Percentiles rank a stretch among this genome's conserved stretches.
Evolutionary conservation across 2,797 vertebrate species (phyloP).

Genomic region (Brachymystax lenok): DNA sequence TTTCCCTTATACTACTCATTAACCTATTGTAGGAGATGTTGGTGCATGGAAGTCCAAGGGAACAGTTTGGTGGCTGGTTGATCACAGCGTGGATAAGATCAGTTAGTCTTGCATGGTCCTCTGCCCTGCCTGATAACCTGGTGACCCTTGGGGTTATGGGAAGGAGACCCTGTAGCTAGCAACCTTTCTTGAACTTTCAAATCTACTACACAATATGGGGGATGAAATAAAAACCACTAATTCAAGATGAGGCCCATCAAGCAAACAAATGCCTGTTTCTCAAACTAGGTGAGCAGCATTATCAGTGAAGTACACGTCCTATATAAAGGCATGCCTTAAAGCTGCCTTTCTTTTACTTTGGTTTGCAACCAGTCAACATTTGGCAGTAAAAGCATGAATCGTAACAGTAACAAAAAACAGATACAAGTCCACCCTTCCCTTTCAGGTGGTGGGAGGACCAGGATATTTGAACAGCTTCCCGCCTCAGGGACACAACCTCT

Average conservation of each 20-base stretch:
- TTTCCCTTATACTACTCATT: slow-evolving; percentile 4
- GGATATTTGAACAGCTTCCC: not conserved
- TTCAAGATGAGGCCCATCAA: not conserved
- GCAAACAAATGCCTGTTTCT: not conserved
- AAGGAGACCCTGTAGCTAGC: not conserved
- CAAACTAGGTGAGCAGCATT: not conserved
- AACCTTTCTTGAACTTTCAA: not conserved
- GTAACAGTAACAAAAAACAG: not conserved
- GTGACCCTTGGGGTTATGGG: slow-evolving; percentile 1
- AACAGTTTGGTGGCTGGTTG: not conserved
- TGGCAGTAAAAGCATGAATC: not conserved
- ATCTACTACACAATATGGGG: not conserved
- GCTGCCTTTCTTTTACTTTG: not conserved
- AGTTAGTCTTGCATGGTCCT: not conserved
- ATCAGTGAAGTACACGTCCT: not conserved
- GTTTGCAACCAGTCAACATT: not conserved
- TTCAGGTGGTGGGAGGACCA: not conserved
- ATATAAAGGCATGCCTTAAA: not conserved
- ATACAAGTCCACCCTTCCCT: not conserved
- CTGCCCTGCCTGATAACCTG: slow-evolving; percentile 1
- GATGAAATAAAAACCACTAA: not conserved
- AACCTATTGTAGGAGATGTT: not conserved
- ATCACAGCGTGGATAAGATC: not conserved
- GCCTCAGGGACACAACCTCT: not conserved
- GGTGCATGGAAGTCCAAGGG: not conserved